Conservation (phyloP, 2,113 vertebrate species). For the Micromys minutus region DNA sequence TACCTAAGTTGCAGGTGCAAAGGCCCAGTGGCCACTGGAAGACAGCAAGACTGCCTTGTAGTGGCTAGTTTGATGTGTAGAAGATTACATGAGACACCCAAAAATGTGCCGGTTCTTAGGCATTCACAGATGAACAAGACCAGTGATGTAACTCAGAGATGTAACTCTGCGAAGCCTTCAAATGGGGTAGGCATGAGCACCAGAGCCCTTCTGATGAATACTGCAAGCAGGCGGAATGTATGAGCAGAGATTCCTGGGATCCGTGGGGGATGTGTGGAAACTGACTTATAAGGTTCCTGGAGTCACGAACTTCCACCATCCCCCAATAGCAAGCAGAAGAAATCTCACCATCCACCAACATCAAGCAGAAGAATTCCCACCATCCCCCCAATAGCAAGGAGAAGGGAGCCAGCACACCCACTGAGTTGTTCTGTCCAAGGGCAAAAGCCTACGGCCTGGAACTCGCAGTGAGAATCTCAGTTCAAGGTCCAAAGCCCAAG, state of each 20-base stretch:
- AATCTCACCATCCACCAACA: too few species aligned
- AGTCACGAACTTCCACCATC: too few species aligned
- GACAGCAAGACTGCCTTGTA: not conserved
- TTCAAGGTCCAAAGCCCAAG: not conserved
- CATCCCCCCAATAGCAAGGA: not conserved
- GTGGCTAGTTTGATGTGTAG: not conserved
- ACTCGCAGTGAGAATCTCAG: not conserved
- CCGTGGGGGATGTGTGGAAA: too few species aligned
- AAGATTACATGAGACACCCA: not conserved
- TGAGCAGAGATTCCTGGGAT: too few species aligned
- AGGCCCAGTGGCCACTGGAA: fast-evolving
- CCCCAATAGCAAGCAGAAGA: too few species aligned
- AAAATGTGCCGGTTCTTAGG: too few species aligned
- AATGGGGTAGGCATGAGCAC: not conserved
- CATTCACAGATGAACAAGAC: not conserved
- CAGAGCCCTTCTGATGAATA: not conserved
- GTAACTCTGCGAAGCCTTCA: not conserved
- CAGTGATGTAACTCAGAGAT: not conserved
- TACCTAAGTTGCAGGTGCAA: fast-evolving
- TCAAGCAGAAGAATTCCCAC: too few species aligned
- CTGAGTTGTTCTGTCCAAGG: not conserved
- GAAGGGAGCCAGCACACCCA: too few species aligned
- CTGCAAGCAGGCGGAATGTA: not conserved
- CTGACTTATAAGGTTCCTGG: not conserved
- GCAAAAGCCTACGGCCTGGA: not conserved